These are phyloP conservation scores for Leontocebus nigricollis DNA, from an alignment of 2,797 vertebrate genomes.

Conservation along the genomic window DNA sequence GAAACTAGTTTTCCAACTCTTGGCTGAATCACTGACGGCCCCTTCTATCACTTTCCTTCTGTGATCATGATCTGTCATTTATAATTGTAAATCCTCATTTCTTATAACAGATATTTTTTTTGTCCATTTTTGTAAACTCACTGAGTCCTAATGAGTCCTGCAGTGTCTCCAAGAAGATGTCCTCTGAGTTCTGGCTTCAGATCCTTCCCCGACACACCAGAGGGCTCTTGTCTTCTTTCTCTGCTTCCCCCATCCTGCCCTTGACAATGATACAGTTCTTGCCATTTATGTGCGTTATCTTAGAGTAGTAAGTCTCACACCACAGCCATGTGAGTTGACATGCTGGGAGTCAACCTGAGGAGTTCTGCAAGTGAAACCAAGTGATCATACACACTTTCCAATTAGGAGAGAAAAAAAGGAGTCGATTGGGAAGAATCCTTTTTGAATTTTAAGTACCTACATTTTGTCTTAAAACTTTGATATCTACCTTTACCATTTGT, in stretches of 20 bases:
- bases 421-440: not conserved
- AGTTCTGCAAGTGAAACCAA: not conserved
- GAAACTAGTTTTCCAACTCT: not conserved
- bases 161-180: not conserved
- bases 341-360: not conserved
- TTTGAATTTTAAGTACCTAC: not conserved
- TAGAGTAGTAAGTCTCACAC: not conserved
- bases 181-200: not conserved
- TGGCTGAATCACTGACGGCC: not conserved
- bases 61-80: not conserved
- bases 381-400: not conserved
- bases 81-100: not conserved
- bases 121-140: not conserved
- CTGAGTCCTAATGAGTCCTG: not conserved
- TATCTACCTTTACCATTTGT: not conserved
- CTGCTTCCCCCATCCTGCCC: not conserved
- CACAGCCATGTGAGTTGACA: not conserved
- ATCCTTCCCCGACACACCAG: not conserved
- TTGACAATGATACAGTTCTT: not conserved
- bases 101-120: not conserved
- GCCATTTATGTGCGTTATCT: not conserved
- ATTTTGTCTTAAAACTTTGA: not conserved
- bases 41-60: not conserved
- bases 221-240: not conserved
- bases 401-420: not conserved